A percentile compares a stretch with the other conserved stretches of the same genome.
phyloP scores from a whole-genome alignment of 2,888 invertebrate genomes.

The Sesia bembeciformis region DNA sequence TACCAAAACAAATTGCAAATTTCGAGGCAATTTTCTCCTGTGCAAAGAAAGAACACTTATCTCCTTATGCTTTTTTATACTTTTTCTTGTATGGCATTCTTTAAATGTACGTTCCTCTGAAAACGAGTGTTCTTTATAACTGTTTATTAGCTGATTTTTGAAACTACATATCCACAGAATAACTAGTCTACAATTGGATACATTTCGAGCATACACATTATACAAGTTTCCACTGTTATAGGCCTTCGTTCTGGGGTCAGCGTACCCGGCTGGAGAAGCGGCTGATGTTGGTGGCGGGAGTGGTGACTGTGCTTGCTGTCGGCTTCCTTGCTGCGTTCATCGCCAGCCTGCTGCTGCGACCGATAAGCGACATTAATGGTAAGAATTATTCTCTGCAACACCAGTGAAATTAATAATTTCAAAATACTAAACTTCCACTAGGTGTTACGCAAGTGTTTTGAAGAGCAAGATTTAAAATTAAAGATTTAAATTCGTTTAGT shows the following conservation, averaged over 20 bases:
- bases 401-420: too few relatives aligned
- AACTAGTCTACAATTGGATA: too few relatives aligned
- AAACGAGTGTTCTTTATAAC: too few relatives aligned
- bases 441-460: too few relatives aligned
- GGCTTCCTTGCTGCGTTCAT: constrained; percentile 55
- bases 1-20: constrained; percentile 64
- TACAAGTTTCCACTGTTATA: constrained; percentile 11
- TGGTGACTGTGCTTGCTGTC: constrained; percentile 40
- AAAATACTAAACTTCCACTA: too few relatives aligned
- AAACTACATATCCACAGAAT: too few relatives aligned
- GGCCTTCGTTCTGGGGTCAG: constrained; percentile 57
- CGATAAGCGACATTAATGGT: constrained; percentile 34
- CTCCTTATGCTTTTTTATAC: neutral
- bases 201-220: too few relatives aligned
- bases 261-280: constrained; percentile 54
- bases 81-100: neutral
- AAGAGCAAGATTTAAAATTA: too few relatives aligned
- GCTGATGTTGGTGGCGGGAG: constrained; percentile 35
- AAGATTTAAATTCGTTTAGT: too few relatives aligned
- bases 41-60: constrained; percentile 5
- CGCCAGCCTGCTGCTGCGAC: constrained; percentile 32
- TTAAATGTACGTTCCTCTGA: too few relatives aligned
- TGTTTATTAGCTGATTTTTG: too few relatives aligned
- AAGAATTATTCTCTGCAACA: constrained; percentile 10
- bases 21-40: constrained; percentile 59